A percentile compares a stretch with the other conserved stretches of the same genome.
Evolutionary conservation across 2,797 vertebrate species (phyloP).

Genomic region (Tympanoctomys barrerae): DNA sequence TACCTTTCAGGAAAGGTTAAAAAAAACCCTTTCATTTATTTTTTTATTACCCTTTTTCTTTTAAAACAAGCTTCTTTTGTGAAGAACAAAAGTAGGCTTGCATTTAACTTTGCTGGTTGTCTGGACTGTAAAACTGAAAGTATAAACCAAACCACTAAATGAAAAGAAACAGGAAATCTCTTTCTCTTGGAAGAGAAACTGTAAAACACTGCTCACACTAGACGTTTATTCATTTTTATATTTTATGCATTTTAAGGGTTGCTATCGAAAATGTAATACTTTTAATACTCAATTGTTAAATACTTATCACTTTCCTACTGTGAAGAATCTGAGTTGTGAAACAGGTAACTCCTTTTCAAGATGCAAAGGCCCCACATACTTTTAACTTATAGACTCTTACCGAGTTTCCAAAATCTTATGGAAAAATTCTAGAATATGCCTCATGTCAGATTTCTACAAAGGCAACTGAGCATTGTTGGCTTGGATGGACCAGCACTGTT

Average conservation of each 20-base stretch:
- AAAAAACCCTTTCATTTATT: slow-evolving; percentile 59
- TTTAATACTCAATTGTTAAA: slow-evolving; percentile 51
- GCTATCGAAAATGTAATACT: slow-evolving; percentile 64
- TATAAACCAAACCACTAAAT: slow-evolving; percentile 73
- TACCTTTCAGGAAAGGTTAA: slow-evolving; percentile 69
- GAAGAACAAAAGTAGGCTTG: slow-evolving; percentile 75
- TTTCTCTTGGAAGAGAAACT: slow-evolving; percentile 79
- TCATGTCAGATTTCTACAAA: slow-evolving; percentile 47
- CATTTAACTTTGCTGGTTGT: slow-evolving; percentile 77
- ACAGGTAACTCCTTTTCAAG: slow-evolving; percentile 10
- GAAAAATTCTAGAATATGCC: neutral
- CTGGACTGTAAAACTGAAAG: slow-evolving; percentile 79
- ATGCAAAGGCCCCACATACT: neutral
- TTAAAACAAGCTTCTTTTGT: slow-evolving; percentile 82
- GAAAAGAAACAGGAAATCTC: slow-evolving; percentile 81
- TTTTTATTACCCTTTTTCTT: slow-evolving; percentile 76
- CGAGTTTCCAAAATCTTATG: neutral
- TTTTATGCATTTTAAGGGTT: slow-evolving; percentile 71
- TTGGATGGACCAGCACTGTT: neutral
- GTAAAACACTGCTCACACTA: slow-evolving; percentile 64
- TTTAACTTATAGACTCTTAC: neutral
- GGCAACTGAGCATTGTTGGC: neutral
- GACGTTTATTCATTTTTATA: slow-evolving; percentile 73
- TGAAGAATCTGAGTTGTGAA: slow-evolving; percentile 43
- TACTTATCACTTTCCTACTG: neutral